A percentile compares a stretch with the other conserved stretches of the same genome.
These are phyloP conservation scores for Horisme vitalbata DNA, from an alignment of 2,888 invertebrate species.

Conservation along the genomic window DNA sequence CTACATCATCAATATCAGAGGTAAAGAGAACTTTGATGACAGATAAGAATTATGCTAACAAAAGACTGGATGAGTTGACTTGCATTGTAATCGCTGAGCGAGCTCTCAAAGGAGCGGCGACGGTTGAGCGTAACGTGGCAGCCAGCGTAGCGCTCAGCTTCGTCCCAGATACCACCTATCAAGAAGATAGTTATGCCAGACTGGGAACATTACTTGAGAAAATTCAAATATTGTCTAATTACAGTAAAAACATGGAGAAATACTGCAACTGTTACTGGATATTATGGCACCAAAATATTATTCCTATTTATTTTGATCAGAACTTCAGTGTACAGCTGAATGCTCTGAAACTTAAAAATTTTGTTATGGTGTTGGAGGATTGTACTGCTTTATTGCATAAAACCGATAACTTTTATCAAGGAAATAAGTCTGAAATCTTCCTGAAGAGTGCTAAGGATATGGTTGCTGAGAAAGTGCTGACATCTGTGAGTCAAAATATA, in stretches of 20 bases:
- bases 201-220: conserved; percentile 85
- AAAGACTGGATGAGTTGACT: conserved; percentile 87
- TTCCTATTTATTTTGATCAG: conserved; percentile 90
- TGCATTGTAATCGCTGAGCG: conserved; percentile 89
- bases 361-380: conserved; percentile 73
- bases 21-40: conserved; percentile 87
- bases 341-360: conserved; percentile 82
- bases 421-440: conserved; percentile 58
- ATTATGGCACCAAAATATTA: conserved; percentile 90
- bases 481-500: conserved; percentile 91
- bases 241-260: conserved; percentile 80
- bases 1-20: conserved; percentile 85
- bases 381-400: conserved; percentile 61
- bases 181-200: conserved; percentile 85
- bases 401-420: conserved; percentile 57
- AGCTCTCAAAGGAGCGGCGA: conserved; percentile 85
- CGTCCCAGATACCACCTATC: conserved; percentile 83
- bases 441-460: conserved; percentile 60
- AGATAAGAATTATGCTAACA: conserved; percentile 85
- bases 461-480: conserved; percentile 83
- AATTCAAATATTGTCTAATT: conserved; percentile 84
- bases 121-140: conserved; percentile 85
- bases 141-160: conserved; percentile 87
- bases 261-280: conserved; percentile 90
- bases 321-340: conserved; percentile 86